A percentile compares a stretch with the other conserved stretches of the same genome.
Conservation (phyloP, 2,888 invertebrate species). For the Creontiades dilutus region DNA sequence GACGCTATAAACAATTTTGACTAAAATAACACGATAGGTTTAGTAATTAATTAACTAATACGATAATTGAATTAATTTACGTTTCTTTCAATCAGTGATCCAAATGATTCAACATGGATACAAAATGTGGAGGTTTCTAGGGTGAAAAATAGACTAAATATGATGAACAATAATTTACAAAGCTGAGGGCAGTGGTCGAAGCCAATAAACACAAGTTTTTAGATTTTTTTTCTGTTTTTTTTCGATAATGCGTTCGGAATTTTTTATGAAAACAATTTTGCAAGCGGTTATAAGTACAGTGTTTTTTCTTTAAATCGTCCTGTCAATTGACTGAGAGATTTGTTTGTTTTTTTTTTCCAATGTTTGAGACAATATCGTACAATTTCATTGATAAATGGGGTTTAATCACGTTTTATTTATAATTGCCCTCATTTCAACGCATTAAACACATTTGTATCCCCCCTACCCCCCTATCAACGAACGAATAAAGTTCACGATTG, state of each 20-base stretch:
- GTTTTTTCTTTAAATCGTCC: no score
- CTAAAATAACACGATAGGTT: no score
- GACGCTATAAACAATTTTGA: neutral
- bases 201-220: neutral
- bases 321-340: no score
- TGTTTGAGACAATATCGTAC: neutral
- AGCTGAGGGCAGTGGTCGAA: slow-evolving; percentile 4
- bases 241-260: no score
- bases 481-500: neutral
- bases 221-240: neutral
- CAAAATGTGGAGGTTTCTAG: neutral
- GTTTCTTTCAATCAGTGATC: slow-evolving; percentile 18
- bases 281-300: no score
- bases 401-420: no score
- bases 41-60: no score
- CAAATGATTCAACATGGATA: neutral
- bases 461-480: neutral
- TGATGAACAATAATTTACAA: neutral
- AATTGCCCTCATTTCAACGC: neutral
- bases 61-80: neutral
- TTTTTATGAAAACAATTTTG: neutral
- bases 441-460: neutral
- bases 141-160: neutral
- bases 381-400: no score
- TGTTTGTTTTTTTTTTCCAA: no score